Evolutionary conservation across 1,140 invertebrate species (phyloP).

Genomic region (Drosophila kepulauana): DNA sequence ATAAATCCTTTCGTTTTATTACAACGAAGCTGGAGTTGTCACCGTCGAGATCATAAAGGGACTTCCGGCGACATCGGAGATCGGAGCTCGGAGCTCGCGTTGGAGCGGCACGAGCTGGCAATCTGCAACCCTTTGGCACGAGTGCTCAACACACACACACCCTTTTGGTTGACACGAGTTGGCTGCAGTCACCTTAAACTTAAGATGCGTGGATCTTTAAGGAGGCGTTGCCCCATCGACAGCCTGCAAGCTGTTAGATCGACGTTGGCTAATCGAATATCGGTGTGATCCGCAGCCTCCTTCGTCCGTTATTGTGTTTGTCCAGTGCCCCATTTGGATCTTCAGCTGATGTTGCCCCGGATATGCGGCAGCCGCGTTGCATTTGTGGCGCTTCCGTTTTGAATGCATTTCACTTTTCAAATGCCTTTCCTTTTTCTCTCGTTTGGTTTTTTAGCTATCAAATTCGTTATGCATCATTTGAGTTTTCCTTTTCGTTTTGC

Average conservation of each 20-base stretch:
- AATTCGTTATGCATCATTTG: slow-evolving; percentile 73
- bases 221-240: slow-evolving; percentile 5
- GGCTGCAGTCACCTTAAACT: no score
- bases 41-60: slow-evolving; percentile 38
- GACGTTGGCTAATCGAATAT: background rate
- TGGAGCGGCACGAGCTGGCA: slow-evolving; percentile 54
- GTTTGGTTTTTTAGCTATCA: slow-evolving; percentile 48
- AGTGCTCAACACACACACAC: background rate
- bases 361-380: slow-evolving; percentile 53
- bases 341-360: slow-evolving; percentile 48
- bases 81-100: background rate
- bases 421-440: slow-evolving; percentile 44
- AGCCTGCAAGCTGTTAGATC: background rate
- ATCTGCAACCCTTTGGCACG: slow-evolving; percentile 53
- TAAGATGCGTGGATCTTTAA: no score
- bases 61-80: slow-evolving; percentile 62
- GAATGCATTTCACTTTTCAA: slow-evolving; percentile 69
- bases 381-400: slow-evolving; percentile 77
- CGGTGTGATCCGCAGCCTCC: slow-evolving; percentile 26
- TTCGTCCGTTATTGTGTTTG: slow-evolving; percentile 74
- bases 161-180: no score
- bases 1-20: slow-evolving; percentile 84
- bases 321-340: slow-evolving; percentile 36
- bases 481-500: slow-evolving; percentile 69
- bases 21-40: slow-evolving; percentile 44